phyloP scores from a whole-genome alignment of 2,888 invertebrate genomes.

The Drosophila neotestacea region DNA sequence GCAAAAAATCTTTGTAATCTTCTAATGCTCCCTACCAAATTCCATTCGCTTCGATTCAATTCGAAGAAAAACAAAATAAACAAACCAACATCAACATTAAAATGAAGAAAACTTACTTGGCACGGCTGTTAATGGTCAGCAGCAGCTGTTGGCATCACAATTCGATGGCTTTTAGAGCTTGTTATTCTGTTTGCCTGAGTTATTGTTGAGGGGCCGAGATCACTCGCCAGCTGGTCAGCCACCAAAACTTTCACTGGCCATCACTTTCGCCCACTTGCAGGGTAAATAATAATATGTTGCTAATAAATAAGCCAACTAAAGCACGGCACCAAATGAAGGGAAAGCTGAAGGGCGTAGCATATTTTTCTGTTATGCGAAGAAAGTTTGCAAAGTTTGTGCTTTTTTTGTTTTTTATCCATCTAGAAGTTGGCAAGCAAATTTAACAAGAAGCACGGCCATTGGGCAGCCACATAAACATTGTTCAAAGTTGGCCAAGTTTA shows the following conservation, averaged over 20 bases:
- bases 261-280: conserved; percentile 43
- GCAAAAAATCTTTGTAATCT: conserved; percentile 43
- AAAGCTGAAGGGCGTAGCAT: conserved; percentile 42
- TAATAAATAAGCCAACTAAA: conserved; percentile 68
- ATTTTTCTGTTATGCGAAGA: conserved; percentile 43
- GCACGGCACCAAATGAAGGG: conserved; percentile 16
- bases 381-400: conserved; percentile 50
- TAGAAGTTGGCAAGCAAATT: conserved; percentile 63
- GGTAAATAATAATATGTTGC: conserved; percentile 77
- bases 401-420: conserved; percentile 34
- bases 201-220: conserved; percentile 24
- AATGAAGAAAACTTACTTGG: conserved; percentile 43
- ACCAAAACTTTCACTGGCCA: conserved; percentile 55
- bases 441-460: conserved; percentile 46
- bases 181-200: conserved; percentile 48
- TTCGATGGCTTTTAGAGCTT: conserved; percentile 56
- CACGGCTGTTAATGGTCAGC: conserved; percentile 57
- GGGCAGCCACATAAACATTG: conserved; percentile 41
- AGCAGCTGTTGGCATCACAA: conserved; percentile 52
- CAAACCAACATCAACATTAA: conserved; percentile 19
- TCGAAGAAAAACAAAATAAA: conserved; percentile 28
- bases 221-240: conserved; percentile 52
- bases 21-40: conserved; percentile 23
- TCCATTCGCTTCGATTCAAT: neutral
- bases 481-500: conserved; percentile 47